Evolutionary conservation across 1,140 invertebrate species (phyloP).

Genomic region (Philotrypesis tridentata): DNA sequence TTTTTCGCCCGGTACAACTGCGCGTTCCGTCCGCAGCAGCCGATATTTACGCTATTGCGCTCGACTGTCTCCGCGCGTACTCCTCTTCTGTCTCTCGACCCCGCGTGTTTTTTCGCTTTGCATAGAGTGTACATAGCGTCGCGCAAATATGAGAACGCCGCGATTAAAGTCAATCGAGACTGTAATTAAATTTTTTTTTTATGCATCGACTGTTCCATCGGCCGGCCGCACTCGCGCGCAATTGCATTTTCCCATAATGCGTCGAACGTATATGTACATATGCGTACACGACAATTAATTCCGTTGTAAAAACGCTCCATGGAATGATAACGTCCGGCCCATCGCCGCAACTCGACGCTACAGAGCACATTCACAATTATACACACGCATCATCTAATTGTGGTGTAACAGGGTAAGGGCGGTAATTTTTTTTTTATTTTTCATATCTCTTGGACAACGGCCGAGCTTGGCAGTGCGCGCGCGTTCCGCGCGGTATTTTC

Average conservation of each 20-base stretch:
- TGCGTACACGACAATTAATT: neutral
- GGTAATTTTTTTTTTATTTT: slow-evolving; percentile 15
- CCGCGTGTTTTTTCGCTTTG: neutral
- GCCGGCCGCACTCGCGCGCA: neutral
- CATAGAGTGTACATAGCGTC: too few relatives aligned
- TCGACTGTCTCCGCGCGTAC: too few relatives aligned
- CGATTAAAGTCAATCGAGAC: too few relatives aligned
- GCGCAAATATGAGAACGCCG: too few relatives aligned
- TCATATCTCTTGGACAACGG: slow-evolving; percentile 42
- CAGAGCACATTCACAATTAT: slow-evolving; percentile 38
- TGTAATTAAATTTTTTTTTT: too few relatives aligned
- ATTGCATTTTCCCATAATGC: neutral
- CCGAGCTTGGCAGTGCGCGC: slow-evolving; percentile 43
- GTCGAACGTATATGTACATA: too few relatives aligned
- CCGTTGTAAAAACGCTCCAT: slow-evolving; percentile 19
- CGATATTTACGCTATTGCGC: neutral
- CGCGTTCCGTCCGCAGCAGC: neutral
- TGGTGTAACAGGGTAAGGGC: slow-evolving; percentile 52
- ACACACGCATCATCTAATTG: slow-evolving; percentile 50
- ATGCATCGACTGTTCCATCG: too few relatives aligned
- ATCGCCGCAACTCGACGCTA: slow-evolving; percentile 47
- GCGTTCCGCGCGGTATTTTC: slow-evolving; percentile 31
- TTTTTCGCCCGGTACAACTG: neutral
- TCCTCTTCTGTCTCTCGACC: too few relatives aligned
- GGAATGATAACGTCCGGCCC: neutral